Evolutionary conservation across 2,797 vertebrate species (phyloP).

Genomic region (Chiloscyllium punctatum): DNA sequence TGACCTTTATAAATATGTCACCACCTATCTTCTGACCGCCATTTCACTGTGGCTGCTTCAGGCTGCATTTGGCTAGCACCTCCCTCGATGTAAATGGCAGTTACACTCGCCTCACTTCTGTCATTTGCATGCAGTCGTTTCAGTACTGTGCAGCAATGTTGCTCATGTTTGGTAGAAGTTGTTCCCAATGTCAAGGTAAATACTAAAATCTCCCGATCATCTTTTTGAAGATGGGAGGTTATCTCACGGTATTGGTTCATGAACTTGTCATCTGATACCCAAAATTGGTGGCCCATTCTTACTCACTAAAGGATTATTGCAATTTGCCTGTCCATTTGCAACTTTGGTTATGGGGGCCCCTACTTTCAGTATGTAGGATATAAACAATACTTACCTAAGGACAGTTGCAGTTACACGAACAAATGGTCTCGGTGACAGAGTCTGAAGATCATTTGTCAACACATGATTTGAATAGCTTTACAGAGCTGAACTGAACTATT

Average conservation of each 20-base stretch:
- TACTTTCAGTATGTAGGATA: not conserved
- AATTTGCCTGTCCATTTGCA: not conserved
- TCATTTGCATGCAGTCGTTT: too few species aligned
- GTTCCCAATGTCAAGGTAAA: too few species aligned
- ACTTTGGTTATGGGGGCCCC: not conserved
- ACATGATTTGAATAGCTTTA: not conserved
- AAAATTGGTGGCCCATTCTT: not conserved
- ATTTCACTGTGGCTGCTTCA: too few species aligned
- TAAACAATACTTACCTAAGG: not conserved
- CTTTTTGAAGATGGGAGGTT: too few species aligned
- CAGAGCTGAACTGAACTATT: not conserved
- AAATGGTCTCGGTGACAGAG: not conserved
- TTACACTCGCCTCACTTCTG: too few species aligned
- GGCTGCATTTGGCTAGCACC: too few species aligned
- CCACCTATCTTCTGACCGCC: too few species aligned
- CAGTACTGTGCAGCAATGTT: too few species aligned
- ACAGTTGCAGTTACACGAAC: not conserved
- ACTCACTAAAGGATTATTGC: not conserved
- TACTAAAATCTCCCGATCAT: too few species aligned
- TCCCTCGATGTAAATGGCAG: too few species aligned
- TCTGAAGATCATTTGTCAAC: not conserved
- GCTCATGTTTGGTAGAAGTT: too few species aligned
- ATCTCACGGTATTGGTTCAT: not conserved
- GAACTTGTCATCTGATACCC: not conserved
- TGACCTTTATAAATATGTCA: too few species aligned